A percentile compares a stretch with the other conserved stretches of the same genome.
Conservation (phyloP, 2,888 invertebrate species). For the Synanthedon myopaeformis region DNA sequence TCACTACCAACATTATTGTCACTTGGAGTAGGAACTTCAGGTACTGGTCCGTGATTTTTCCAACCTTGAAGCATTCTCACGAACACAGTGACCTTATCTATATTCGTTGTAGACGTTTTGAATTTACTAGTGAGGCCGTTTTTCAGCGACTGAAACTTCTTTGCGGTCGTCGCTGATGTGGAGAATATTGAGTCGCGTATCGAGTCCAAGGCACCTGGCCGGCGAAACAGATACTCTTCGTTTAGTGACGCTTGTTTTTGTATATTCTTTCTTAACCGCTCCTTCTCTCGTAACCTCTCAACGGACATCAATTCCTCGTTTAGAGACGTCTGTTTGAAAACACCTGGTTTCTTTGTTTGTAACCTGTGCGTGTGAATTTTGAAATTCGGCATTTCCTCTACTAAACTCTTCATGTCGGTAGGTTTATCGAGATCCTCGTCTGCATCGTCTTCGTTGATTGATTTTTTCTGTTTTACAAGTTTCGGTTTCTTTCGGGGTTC, state of each 20-base stretch:
- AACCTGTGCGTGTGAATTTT: slow-evolving; percentile 62
- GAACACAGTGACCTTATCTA: slow-evolving; percentile 87
- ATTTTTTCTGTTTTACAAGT: slow-evolving; percentile 88
- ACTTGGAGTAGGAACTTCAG: slow-evolving; percentile 53
- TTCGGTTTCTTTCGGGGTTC: slow-evolving; percentile 77
- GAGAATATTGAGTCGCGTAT: slow-evolving; percentile 81
- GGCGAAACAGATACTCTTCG: slow-evolving; percentile 83
- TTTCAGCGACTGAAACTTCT: slow-evolving; percentile 81
- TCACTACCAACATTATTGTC: slow-evolving; percentile 58
- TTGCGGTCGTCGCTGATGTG: slow-evolving; percentile 76
- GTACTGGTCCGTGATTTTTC: slow-evolving; percentile 71
- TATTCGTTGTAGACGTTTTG: slow-evolving; percentile 84
- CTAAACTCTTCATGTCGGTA: slow-evolving; percentile 77
- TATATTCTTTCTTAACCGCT: slow-evolving; percentile 83
- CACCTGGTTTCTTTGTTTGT: slow-evolving; percentile 68
- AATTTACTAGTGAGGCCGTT: slow-evolving; percentile 86
- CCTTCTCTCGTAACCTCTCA: slow-evolving; percentile 86
- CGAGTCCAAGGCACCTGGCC: slow-evolving; percentile 75
- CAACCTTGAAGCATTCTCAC: slow-evolving; percentile 88
- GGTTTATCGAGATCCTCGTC: slow-evolving; percentile 75
- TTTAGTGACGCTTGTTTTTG: slow-evolving; percentile 91
- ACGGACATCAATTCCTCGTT: slow-evolving; percentile 91
- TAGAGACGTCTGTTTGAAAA: slow-evolving; percentile 86
- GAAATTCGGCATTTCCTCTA: slow-evolving; percentile 75
- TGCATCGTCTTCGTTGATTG: slow-evolving; percentile 80